Evolutionary conservation across 1,140 invertebrate species (phyloP), one percentile per base, ranked within the genome.

Genomic region (Bombus waltoni): DNA sequence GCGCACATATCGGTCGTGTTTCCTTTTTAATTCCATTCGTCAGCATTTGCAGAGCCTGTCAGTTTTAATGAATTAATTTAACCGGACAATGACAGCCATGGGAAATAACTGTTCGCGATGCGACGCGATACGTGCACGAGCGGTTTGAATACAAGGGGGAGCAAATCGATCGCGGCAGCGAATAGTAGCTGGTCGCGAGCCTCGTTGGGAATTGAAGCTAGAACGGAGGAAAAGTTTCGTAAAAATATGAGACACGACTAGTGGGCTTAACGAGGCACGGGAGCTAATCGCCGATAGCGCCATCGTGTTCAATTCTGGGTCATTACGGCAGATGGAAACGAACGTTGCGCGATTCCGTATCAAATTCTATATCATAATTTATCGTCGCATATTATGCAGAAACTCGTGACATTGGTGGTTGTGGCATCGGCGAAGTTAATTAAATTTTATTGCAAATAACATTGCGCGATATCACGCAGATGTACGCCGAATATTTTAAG

Each of bases 371-470:
- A 32, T 32, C 32, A 68, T 88, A 91, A 91, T 91, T 87, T 83
- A 90, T 44, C 81, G 40, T 47, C 53, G 79, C 71, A 62, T 87
- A 91, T 91, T 91, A 91, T 85, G 74, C 42, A 83, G 66, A 57
- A 10, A 4, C 25, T 71, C 68, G 71, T 73, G 83, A 85, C 78
- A 73, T 80, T 91, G 89, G 91, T 91, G 87, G 85, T 44, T 77
- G 74, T 83, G 76, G 76, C 88, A 47, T 68, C 68, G 35, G 68
- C 68, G 86, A 62, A 77, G 86, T 91, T 91, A 91, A 91, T 91
- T 90, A 90, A 91, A 91, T 91, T 91, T 91, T 84, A 89, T 91
- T 90, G 76, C 74, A 89, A 89, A 90, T 91, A 91, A 88, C 91
- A 91, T 88, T 82, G 72, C 77, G 81, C 42, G 66, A 86, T 87